Evolutionary conservation across 2,888 invertebrate species (phyloP), one percentile per base, ranked within the genome.

Genomic region (Eupithecia vulgata): DNA sequence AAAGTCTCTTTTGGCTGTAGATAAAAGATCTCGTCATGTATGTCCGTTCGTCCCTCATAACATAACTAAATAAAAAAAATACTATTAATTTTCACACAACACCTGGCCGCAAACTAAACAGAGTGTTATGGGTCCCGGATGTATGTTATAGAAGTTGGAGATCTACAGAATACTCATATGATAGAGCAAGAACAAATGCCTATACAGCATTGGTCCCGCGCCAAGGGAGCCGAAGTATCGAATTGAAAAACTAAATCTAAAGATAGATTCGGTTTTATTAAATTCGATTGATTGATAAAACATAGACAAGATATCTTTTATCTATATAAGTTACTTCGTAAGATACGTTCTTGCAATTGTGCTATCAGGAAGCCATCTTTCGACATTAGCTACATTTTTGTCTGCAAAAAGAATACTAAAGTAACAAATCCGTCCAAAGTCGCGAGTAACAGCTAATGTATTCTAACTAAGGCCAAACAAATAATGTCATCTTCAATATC

Each of bases 401-500:
- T 48, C 7, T 17, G 17, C 0, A 17, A 48, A 48, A 48, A 8
- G n/a, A 48, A n/a, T n/a, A n/a, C n/a, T 52, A 0, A 21, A 52
- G 21, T 8, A n/a, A 52, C 4, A 21, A 52, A 52, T 52, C 21
- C 48, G 4, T 21, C 21, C 25, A 13, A 57, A 57, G 57, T 57
- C 57, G 13, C 25, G 13, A 25, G 25, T 0, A 25, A 57, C 12
- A 10, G 8, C 57, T 57, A 57, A 12, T 25, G 25, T 57, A 57
- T 12, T 25, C 5, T 57, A 25, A 57, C 57, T 25, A 57, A 57
- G 21, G 1, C n/a, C 21, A 21, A 52, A 10, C 5, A 5, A 21
- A 52, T 52, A 52, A 57, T 25, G 57, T 57, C 57, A 61, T 61
- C 61, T 61, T 61, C 61, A 34, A 61, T 34, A 34, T 65, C 37